A percentile compares a stretch with the other conserved stretches of the same genome.
phyloP scores from a whole-genome alignment of 2,888 invertebrate species.

The Rotaria sp. region DNA sequence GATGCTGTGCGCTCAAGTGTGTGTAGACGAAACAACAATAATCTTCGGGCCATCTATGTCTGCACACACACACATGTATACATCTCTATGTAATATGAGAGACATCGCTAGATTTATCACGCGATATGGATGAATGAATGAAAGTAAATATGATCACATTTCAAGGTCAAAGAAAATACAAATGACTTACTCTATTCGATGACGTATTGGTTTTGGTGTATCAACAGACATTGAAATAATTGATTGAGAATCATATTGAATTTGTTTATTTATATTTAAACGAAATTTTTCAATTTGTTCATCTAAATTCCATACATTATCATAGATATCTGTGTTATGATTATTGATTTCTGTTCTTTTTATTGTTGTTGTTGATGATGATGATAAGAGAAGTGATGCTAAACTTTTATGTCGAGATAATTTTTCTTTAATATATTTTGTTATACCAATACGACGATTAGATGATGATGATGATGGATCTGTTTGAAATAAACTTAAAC shows the following conservation, averaged over 20 bases:
- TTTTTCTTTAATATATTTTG: not conserved
- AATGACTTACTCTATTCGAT: not conserved
- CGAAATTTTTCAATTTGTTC: not conserved
- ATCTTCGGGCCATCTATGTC: not conserved
- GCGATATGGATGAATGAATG: conserved; percentile 3
- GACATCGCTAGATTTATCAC: not conserved
- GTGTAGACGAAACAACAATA: conserved; percentile 3
- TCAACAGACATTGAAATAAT: not conserved
- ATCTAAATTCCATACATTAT: not conserved
- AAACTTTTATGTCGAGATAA: not conserved
- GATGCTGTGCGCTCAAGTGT: not conserved
- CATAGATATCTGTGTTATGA: not conserved
- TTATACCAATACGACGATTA: not conserved
- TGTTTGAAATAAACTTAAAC: not conserved
- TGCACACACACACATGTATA: not conserved
- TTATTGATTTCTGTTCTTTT: not conserved
- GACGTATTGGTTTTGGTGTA: not conserved
- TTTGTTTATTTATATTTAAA: not conserved
- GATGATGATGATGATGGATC: not conserved
- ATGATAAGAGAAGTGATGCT: not conserved
- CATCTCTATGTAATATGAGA: not conserved
- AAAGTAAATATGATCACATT: not conserved
- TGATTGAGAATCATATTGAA: not conserved
- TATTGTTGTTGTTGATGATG: not conserved
- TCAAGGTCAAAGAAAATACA: not conserved